phyloP scores from a whole-genome alignment of 2,888 invertebrate species.

The Dorcus parallelipipedus region DNA sequence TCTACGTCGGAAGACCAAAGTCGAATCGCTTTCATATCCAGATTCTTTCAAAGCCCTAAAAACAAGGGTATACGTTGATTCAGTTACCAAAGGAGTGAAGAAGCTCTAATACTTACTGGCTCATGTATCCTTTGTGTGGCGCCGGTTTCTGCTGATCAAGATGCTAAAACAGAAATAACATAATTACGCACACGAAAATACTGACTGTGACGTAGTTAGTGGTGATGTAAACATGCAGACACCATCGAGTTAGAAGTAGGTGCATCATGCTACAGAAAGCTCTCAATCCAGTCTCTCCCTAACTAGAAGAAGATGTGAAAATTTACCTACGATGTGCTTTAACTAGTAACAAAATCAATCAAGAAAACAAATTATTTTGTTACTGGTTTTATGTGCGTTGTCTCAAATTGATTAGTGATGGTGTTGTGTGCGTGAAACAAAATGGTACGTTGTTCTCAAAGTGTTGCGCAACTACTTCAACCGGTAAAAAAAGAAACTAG shows the following conservation, averaged over 20 bases:
- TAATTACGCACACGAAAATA: conserved; percentile 7
- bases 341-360: too few species aligned
- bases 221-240: not conserved
- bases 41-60: conserved; percentile 80
- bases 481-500: not conserved
- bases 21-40: conserved; percentile 89
- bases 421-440: too few species aligned
- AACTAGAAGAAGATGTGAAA: too few species aligned
- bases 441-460: too few species aligned
- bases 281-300: too few species aligned
- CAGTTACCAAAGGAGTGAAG: not conserved
- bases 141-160: conserved; percentile 69
- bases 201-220: not conserved
- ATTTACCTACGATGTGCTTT: too few species aligned
- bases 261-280: too few species aligned
- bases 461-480: too few species aligned
- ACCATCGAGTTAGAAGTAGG: too few species aligned
- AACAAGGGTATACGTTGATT: not conserved
- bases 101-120: conserved; percentile 60
- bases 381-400: too few species aligned
- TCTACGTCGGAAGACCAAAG: conserved; percentile 76
- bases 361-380: too few species aligned
- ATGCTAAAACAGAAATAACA: conserved; percentile 51
- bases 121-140: conserved; percentile 73
- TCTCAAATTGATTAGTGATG: too few species aligned